Evolutionary conservation across 2,888 invertebrate genomes (phyloP).

Genomic region (Eristalis pertinax): DNA sequence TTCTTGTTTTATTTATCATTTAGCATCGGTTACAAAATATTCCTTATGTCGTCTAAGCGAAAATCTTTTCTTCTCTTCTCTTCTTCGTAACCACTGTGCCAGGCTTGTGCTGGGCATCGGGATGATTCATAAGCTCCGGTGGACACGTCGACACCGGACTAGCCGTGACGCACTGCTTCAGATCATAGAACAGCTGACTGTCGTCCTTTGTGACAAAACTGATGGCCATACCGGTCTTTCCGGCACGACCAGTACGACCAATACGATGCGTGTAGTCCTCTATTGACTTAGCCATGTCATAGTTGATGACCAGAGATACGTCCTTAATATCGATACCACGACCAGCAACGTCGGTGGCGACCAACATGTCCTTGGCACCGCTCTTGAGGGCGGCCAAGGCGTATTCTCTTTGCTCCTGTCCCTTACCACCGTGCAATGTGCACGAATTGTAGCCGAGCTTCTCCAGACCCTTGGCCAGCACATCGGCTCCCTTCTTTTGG

Average conservation of each 20-base stretch:
- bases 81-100: constrained; percentile 97
- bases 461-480: constrained; percentile 97
- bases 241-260: constrained; percentile 99
- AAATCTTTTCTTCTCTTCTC: constrained; percentile 96
- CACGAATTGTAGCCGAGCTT: constrained; percentile 98
- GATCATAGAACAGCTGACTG: constrained; percentile 95
- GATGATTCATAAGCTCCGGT: constrained; percentile 98
- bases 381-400: constrained; percentile 97
- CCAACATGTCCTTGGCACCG: constrained; percentile 98
- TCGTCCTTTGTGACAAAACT: constrained; percentile 99
- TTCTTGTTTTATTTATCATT: constrained; percentile 9
- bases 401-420: constrained; percentile 99
- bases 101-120: constrained; percentile 98
- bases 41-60: constrained; percentile 84
- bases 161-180: constrained; percentile 93
- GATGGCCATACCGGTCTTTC: constrained; percentile 97
- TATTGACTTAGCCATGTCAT: constrained; percentile 99
- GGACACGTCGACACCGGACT: constrained; percentile 98
- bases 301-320: constrained; percentile 99
- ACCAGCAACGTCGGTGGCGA: constrained; percentile 99
- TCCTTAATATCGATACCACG: constrained; percentile 99
- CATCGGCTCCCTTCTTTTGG: constrained; percentile 99
- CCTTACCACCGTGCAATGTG: constrained; percentile 99
- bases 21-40: background rate
- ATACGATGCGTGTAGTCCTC: constrained; percentile 99